Conservation (phyloP, 2,797 vertebrate genomes). For the Erpetoichthys calabaricus region DNA sequence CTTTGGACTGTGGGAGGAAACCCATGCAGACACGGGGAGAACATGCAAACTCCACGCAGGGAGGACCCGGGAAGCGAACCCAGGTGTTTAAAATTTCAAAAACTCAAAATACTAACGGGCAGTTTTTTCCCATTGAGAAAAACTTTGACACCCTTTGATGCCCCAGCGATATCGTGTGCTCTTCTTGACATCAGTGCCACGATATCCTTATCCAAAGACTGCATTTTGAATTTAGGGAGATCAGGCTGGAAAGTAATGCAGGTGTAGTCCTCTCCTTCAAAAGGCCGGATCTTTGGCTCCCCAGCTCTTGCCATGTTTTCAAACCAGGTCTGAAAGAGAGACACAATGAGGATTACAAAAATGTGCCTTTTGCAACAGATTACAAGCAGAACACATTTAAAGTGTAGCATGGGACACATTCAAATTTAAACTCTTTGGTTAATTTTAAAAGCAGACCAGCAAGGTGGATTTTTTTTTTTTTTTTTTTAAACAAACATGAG, state of each 20-base stretch:
- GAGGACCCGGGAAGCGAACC: too few relatives aligned
- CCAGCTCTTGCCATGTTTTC: slow-evolving; percentile 77
- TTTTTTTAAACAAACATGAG: too few relatives aligned
- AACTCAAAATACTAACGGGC: slow-evolving; percentile 58
- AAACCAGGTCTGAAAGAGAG: slow-evolving; percentile 66
- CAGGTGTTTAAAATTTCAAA: too few relatives aligned
- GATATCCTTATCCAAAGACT: slow-evolving; percentile 74
- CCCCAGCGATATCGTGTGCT: slow-evolving; percentile 90
- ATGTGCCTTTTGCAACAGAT: neutral
- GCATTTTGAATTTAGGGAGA: slow-evolving; percentile 92
- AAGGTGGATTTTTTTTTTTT: too few relatives aligned
- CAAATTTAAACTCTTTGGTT: too few relatives aligned
- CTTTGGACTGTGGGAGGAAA: too few relatives aligned
- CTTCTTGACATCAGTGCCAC: slow-evolving; percentile 87
- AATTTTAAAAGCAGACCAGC: too few relatives aligned
- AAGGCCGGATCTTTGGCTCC: slow-evolving; percentile 59
- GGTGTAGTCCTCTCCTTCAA: slow-evolving; percentile 79
- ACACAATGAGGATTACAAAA: slow-evolving; percentile 8
- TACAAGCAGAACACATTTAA: neutral
- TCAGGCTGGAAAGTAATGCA: slow-evolving; percentile 91
- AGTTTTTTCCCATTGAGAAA: slow-evolving; percentile 79
- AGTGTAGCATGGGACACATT: too few relatives aligned
- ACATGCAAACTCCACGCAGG: too few relatives aligned
- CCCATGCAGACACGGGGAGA: too few relatives aligned
- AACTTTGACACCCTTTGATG: slow-evolving; percentile 74